These are phyloP conservation scores for Oreohelix idahoensis DNA, from an alignment of 1,140 invertebrate species.

Conservation along the genomic window DNA sequence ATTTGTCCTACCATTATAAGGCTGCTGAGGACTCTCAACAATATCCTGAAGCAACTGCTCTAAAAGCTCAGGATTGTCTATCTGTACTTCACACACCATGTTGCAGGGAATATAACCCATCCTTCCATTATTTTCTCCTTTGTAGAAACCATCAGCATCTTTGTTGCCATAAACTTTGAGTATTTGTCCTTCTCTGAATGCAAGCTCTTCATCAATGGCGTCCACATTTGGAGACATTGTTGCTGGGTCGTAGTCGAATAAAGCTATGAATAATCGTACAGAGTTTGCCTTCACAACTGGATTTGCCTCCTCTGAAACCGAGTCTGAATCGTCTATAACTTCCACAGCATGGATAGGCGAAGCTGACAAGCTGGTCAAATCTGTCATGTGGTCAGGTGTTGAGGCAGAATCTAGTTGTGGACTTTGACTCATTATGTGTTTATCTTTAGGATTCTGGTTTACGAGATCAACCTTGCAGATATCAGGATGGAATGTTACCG, in stretches of 20 bases:
- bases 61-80: constrained; percentile 74
- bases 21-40: not conserved
- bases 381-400: not conserved
- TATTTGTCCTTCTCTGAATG: constrained; percentile 95
- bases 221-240: constrained; percentile 99
- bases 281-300: constrained; percentile 61
- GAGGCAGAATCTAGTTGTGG: not conserved
- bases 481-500: not conserved
- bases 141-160: constrained; percentile 98
- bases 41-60: constrained; percentile 68
- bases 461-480: not conserved
- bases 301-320: constrained; percentile 66
- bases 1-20: not conserved
- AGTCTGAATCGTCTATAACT: constrained; percentile 62
- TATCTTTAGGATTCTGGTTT: not conserved
- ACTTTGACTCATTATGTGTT: not conserved
- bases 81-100: constrained; percentile 95
- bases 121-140: constrained; percentile 91
- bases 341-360: constrained; percentile 29
- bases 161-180: constrained; percentile 98
- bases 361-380: not conserved
- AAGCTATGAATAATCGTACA: constrained; percentile 88
- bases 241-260: constrained; percentile 97
- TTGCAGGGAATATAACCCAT: constrained; percentile 97
- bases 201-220: constrained; percentile 95